Percentiles rank a stretch among this genome's conserved stretches.
Evolutionary conservation across 2,113 vertebrate genomes (phyloP).

Genomic region (Phalacrocorax pelagicus): DNA sequence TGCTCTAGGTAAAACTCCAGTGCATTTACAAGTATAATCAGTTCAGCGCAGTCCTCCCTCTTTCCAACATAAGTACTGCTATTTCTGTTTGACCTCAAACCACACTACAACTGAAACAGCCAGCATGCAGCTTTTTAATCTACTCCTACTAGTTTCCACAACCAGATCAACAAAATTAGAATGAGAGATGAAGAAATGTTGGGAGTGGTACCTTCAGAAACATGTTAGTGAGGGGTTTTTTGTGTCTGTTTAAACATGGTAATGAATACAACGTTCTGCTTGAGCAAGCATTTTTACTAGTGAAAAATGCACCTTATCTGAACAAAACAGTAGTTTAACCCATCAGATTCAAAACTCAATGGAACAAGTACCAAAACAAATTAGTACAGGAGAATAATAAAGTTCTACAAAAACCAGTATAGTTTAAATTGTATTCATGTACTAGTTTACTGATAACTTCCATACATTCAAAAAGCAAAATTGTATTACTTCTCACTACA

Average conservation of each 20-base stretch:
- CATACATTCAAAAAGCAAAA: background rate
- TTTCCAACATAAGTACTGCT: background rate
- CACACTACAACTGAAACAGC: background rate
- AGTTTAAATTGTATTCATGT: background rate
- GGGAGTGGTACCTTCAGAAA: background rate
- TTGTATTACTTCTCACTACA: background rate
- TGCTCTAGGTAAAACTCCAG: constrained; percentile 14
- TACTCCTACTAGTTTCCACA: background rate
- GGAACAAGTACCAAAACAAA: background rate
- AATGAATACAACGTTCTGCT: background rate
- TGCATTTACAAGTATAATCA: constrained; percentile 49
- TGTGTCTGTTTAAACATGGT: background rate
- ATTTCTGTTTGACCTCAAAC: constrained; percentile 1
- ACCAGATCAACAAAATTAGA: background rate
- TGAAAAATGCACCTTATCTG: background rate
- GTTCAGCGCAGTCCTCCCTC: background rate
- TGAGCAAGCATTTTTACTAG: background rate
- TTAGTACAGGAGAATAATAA: background rate
- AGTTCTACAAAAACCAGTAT: background rate
- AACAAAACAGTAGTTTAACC: background rate
- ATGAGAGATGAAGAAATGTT: background rate
- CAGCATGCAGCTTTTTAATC: background rate
- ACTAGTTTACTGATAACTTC: background rate
- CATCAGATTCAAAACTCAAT: background rate
- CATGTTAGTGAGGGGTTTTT: background rate